Conservation (phyloP, 2,888 invertebrate genomes). For the Caenorhabditis sp. region DNA sequence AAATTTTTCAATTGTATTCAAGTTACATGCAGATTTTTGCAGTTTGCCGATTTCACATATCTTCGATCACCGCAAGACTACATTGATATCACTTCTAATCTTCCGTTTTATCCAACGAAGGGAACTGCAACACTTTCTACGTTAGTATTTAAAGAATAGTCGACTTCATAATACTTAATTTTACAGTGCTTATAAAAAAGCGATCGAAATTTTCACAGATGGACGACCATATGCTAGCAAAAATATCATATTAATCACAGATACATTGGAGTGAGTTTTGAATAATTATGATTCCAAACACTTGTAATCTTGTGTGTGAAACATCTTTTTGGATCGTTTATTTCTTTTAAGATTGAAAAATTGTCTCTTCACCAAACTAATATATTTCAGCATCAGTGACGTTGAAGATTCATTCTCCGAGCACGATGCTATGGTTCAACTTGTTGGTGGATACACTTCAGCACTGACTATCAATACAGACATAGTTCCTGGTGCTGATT, state of each 20-base stretch:
- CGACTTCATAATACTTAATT: not conserved
- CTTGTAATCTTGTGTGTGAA: too few species aligned
- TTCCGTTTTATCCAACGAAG: constrained; percentile 10
- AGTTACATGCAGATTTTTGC: not conserved
- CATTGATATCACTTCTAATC: not conserved
- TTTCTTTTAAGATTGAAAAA: too few species aligned
- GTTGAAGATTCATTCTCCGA: constrained; percentile 22
- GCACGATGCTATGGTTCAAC: constrained; percentile 23
- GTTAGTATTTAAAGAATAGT: constrained; percentile 8
- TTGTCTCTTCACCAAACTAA: not conserved
- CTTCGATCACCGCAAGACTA: constrained; percentile 19
- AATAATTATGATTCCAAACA: not conserved
- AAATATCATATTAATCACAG: constrained; percentile 39
- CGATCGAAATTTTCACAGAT: constrained; percentile 20
- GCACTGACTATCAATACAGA: constrained; percentile 19
- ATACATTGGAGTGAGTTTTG: constrained; percentile 36
- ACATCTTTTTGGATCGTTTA: too few species aligned
- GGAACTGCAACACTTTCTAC: constrained; percentile 32
- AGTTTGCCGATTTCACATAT: constrained; percentile 35
- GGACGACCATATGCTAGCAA: constrained; percentile 37
- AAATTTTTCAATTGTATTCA: not conserved
- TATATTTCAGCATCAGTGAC: constrained; percentile 24
- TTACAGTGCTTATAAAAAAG: constrained; percentile 43
- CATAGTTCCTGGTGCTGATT: constrained; percentile 32
- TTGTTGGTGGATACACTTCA: constrained; percentile 33